Percentiles rank a stretch among this genome's conserved stretches.
Conservation (phyloP, 2,797 vertebrate genomes). For the Triplophysa yarkandensis region DNA sequence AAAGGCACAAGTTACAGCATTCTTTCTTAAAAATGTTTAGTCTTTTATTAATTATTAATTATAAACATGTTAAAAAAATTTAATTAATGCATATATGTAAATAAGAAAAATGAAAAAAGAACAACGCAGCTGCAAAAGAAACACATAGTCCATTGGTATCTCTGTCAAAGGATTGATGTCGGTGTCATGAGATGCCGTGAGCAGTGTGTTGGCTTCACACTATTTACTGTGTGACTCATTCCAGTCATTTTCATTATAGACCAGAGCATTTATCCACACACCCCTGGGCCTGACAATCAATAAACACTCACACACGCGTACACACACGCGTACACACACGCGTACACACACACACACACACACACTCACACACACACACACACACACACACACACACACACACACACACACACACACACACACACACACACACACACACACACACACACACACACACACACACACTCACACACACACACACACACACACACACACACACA, state of each 20-base stretch:
- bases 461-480: slow-evolving; percentile 14
- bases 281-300: slow-evolving; percentile 39
- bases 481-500: neutral
- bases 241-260: slow-evolving; percentile 44
- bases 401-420: slow-evolving; percentile 9
- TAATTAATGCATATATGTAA: no score
- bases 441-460: slow-evolving; percentile 13
- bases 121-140: neutral
- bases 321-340: neutral
- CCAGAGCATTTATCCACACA: slow-evolving; percentile 42
- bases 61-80: no score
- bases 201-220: slow-evolving; percentile 32
- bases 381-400: slow-evolving; percentile 14
- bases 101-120: slow-evolving; percentile 13
- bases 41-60: no score
- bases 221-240: slow-evolving; percentile 47
- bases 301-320: slow-evolving; percentile 13
- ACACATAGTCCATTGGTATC: neutral
- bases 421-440: neutral
- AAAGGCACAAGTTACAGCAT: no score
- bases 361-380: neutral
- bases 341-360: slow-evolving; percentile 16
- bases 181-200: slow-evolving; percentile 22
- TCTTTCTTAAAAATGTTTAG: no score
- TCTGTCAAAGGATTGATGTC: slow-evolving; percentile 32